Percentiles rank a stretch among this genome's conserved stretches.
Evolutionary conservation across 2,113 vertebrate genomes (phyloP).

Genomic region (Thunnus thynnus): DNA sequence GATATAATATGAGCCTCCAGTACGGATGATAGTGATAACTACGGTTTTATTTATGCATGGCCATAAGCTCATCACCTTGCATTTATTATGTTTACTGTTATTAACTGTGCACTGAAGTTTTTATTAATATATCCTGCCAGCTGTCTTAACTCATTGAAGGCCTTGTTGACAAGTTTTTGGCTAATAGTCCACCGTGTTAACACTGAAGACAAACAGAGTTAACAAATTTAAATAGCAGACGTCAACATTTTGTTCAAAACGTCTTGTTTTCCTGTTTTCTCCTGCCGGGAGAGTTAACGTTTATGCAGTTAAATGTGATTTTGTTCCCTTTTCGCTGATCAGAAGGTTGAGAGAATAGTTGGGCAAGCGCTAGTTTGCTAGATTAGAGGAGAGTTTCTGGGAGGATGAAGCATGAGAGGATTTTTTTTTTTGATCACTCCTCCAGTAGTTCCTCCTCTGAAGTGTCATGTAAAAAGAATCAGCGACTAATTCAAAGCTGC

Average conservation of each 20-base stretch:
- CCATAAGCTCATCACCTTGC: too few relatives aligned
- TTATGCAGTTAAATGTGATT: not conserved
- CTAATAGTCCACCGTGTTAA: too few relatives aligned
- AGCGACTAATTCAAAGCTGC: slow-evolving; percentile 27
- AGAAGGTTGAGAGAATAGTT: not conserved
- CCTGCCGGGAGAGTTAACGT: not conserved
- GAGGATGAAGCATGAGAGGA: slow-evolving; percentile 18
- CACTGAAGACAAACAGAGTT: too few relatives aligned
- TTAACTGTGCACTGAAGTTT: too few relatives aligned
- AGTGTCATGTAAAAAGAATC: not conserved
- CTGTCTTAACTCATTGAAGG: too few relatives aligned
- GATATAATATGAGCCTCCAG: too few relatives aligned
- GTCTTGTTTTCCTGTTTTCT: not conserved
- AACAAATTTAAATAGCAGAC: too few relatives aligned
- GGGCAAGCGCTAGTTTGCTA: not conserved
- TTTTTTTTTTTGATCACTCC: slow-evolving; percentile 10
- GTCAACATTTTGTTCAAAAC: too few relatives aligned
- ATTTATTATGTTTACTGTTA: too few relatives aligned
- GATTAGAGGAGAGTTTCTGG: slow-evolving; percentile 32
- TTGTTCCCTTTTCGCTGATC: not conserved
- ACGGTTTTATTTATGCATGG: too few relatives aligned
- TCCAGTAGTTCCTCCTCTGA: slow-evolving; percentile 7
- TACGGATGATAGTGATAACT: too few relatives aligned
- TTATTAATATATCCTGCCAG: too few relatives aligned
- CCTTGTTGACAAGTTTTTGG: not conserved